Conservation (phyloP, 1,140 invertebrate species). For the Maniola jurtina region DNA sequence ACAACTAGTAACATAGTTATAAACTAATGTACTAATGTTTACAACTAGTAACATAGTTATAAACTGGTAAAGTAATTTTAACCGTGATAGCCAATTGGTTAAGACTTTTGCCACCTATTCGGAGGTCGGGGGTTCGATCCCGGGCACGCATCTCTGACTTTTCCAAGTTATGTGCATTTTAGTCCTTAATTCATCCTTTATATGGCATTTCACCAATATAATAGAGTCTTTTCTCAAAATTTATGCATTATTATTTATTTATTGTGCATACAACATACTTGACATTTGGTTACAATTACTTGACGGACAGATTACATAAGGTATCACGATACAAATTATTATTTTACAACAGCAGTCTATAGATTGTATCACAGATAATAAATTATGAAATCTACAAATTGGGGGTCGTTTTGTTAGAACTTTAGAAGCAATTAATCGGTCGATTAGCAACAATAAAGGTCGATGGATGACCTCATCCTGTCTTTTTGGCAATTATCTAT, state of each 20-base stretch:
- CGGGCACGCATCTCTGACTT: too few species aligned
- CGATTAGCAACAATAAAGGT: conserved; percentile 41
- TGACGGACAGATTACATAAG: conserved; percentile 8
- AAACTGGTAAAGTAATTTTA: too few species aligned
- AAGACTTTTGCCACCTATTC: too few species aligned
- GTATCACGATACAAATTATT: conserved; percentile 18
- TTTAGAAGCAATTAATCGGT: conserved; percentile 29
- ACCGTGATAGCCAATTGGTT: too few species aligned
- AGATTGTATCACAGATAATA: conserved; percentile 21
- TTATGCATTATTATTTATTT: neutral
- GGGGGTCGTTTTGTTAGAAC: conserved; percentile 23
- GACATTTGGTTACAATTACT: neutral
- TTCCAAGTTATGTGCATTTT: too few species aligned
- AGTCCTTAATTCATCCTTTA: too few species aligned
- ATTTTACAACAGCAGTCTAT: conserved; percentile 15
- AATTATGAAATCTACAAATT: conserved; percentile 24
- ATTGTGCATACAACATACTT: neutral
- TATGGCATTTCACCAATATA: too few species aligned
- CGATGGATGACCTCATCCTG: conserved; percentile 27
- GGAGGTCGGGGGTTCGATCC: too few species aligned
- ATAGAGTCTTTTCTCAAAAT: neutral
- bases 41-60: too few species aligned
- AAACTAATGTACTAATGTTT: too few species aligned
- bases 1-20: too few species aligned
- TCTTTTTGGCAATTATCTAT: conserved; percentile 12